Conservation (phyloP, 2,797 vertebrate genomes). For the Chelidonichthys spinosus region DNA sequence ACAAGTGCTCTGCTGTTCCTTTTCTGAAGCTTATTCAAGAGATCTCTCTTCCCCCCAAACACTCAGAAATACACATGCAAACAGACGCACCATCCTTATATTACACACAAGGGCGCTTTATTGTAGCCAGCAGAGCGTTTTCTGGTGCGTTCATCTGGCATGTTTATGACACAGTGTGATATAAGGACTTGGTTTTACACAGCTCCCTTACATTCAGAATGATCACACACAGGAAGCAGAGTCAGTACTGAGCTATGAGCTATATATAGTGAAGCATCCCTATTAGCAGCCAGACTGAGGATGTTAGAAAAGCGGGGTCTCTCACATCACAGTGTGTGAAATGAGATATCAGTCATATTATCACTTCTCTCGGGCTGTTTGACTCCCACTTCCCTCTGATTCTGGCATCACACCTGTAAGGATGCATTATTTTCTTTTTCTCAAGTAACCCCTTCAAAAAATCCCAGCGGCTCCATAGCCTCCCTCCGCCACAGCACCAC, state of each 20-base stretch:
- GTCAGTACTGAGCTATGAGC: slow-evolving; percentile 6
- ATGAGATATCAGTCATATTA: slow-evolving; percentile 34
- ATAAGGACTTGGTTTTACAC: slow-evolving; percentile 31
- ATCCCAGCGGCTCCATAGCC: slow-evolving; percentile 39
- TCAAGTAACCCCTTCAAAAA: slow-evolving; percentile 41
- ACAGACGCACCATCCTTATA: slow-evolving; percentile 40
- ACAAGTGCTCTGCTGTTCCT: slow-evolving; percentile 27
- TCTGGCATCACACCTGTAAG: slow-evolving; percentile 30
- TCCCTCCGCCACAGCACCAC: slow-evolving; percentile 24
- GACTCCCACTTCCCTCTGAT: slow-evolving; percentile 30
- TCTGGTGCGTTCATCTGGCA: slow-evolving; percentile 33
- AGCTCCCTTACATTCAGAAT: slow-evolving; percentile 31
- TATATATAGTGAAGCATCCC: background rate
- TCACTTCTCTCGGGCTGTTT: slow-evolving; percentile 32
- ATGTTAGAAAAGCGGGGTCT: slow-evolving; percentile 33
- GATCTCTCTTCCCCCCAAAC: slow-evolving; percentile 3
- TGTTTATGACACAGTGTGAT: slow-evolving; percentile 27
- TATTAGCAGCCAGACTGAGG: slow-evolving; percentile 3
- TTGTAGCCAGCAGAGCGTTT: slow-evolving; percentile 25
- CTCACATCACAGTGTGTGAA: slow-evolving; percentile 20
- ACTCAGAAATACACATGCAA: slow-evolving; percentile 33
- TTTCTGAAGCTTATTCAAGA: slow-evolving; percentile 27
- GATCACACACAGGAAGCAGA: slow-evolving; percentile 35
- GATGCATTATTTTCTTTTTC: slow-evolving; percentile 44
- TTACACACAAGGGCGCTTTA: slow-evolving; percentile 32